Evolutionary conservation across 1,140 invertebrate species (phyloP), one percentile per base, ranked within the genome.

Genomic region (Tyrophagus putrescentiae): DNA sequence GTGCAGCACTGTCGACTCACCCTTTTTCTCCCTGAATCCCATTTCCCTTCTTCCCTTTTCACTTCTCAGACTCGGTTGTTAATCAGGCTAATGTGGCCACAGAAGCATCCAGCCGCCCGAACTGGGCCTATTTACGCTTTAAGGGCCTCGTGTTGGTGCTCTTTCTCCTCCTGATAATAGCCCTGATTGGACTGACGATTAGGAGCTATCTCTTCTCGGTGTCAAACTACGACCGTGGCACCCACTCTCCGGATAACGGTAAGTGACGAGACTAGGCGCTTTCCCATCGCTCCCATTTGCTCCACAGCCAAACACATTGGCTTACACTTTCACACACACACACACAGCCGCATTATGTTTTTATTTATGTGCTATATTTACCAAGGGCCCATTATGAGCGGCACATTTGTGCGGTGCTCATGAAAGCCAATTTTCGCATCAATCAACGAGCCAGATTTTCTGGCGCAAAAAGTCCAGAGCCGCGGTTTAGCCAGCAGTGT

Each of bases 71-170:
- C 18, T 42, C 25, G 41, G 1, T 42, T 42, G 18, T 4, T 5
- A 21, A 21, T 42, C 41, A 42, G n/a, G 41, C 41, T 21, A 3
- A n/a, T 21, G 18, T 23, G 25, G 18, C 41, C 41, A 5, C 1
- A 3, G 6, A 21, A 42, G 25, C 25, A 21, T 21, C 18, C 25
- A 42, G 25, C 32, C 48, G 48, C 23, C 13, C 27, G 23, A 54
- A 54, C 39, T 54, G 52, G 52, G 52, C 52, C 25, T 54, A 54
- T 31, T 28, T 31, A 33, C 52, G 52, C 25, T 13, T 54, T 2
- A 28, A 31, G 13, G 52, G 52, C 3, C 27, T 54, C 16, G 21
- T 54, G n/a, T 31, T 54, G 1, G 27, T 54, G 4, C 11, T 31
- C 2, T 16, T 28, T 31, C 25, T 54, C 3, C 25, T 54, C 13